Percentiles rank a stretch among this genome's conserved stretches.
Conservation (phyloP, 1,140 invertebrate species). For the Brachionus plicatilis region DNA sequence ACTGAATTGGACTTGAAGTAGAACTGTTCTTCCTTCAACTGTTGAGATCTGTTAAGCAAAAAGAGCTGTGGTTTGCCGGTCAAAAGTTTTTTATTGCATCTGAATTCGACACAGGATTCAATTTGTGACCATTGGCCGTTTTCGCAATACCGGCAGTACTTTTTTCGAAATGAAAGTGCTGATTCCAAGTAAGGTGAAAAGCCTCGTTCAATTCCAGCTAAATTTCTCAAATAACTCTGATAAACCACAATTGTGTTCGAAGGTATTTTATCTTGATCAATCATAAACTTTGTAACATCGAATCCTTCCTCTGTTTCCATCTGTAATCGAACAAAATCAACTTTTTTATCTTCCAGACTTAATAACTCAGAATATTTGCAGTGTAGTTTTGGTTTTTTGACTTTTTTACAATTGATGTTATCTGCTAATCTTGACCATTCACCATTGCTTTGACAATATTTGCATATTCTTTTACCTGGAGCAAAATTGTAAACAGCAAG, state of each 20-base stretch:
- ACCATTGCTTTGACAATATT: constrained; percentile 18
- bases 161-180: background rate
- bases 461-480: constrained; percentile 19
- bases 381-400: background rate
- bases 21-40: background rate
- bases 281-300: background rate
- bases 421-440: constrained; percentile 9
- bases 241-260: background rate
- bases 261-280: background rate
- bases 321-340: background rate
- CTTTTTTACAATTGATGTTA: background rate
- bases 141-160: constrained; percentile 23
- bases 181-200: background rate
- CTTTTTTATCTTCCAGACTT: background rate
- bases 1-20: constrained; percentile 1
- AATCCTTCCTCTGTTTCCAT: constrained; percentile 1
- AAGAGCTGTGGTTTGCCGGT: background rate
- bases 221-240: constrained; percentile 19
- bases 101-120: constrained; percentile 5
- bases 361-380: background rate
- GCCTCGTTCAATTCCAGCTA: background rate
- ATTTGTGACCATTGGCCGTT: constrained; percentile 27
- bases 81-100: background rate
- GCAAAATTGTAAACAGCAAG: background rate
- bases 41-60: background rate